Evolutionary conservation across 2,797 vertebrate genomes (phyloP).

Genomic region (Pangasius djambal): DNA sequence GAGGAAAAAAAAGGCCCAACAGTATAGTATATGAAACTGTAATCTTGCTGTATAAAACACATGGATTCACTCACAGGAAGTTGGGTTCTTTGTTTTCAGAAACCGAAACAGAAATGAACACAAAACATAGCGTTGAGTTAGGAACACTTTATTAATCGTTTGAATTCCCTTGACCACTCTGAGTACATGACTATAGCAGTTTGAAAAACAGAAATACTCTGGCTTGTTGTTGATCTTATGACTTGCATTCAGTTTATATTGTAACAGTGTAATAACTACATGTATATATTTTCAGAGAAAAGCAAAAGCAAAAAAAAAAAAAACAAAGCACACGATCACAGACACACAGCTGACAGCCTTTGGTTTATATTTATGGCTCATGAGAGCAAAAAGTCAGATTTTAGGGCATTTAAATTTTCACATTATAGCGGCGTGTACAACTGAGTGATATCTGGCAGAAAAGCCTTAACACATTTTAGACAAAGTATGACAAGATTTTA

Average conservation of each 20-base stretch:
- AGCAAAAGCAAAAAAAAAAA: not conserved
- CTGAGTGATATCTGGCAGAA: slow-evolving; percentile 64
- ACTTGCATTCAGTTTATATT: slow-evolving; percentile 38
- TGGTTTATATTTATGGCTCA: not conserved
- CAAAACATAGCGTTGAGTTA: slow-evolving; percentile 65
- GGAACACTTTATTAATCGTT: slow-evolving; percentile 72
- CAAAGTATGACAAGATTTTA: slow-evolving; percentile 9
- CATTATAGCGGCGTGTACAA: slow-evolving; percentile 45
- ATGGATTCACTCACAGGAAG: not conserved
- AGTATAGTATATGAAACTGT: not conserved
- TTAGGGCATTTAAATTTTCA: slow-evolving; percentile 21
- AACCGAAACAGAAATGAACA: slow-evolving; percentile 68
- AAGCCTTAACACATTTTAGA: slow-evolving; percentile 40
- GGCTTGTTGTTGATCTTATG: slow-evolving; percentile 29
- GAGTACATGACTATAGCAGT: slow-evolving; percentile 59
- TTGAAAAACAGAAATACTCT: slow-evolving; percentile 57
- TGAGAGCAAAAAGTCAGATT: slow-evolving; percentile 20
- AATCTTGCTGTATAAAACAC: not conserved
- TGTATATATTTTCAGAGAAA: not conserved
- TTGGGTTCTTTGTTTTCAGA: slow-evolving; percentile 4
- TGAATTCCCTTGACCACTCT: slow-evolving; percentile 53
- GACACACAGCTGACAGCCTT: slow-evolving; percentile 57
- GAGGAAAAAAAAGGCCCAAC: not conserved
- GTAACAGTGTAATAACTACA: slow-evolving; percentile 37
- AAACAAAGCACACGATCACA: slow-evolving; percentile 58